Evolutionary conservation across 2,113 vertebrate genomes (phyloP), one percentile per base, ranked within the genome.

Genomic region (Corydoras maculifer): DNA sequence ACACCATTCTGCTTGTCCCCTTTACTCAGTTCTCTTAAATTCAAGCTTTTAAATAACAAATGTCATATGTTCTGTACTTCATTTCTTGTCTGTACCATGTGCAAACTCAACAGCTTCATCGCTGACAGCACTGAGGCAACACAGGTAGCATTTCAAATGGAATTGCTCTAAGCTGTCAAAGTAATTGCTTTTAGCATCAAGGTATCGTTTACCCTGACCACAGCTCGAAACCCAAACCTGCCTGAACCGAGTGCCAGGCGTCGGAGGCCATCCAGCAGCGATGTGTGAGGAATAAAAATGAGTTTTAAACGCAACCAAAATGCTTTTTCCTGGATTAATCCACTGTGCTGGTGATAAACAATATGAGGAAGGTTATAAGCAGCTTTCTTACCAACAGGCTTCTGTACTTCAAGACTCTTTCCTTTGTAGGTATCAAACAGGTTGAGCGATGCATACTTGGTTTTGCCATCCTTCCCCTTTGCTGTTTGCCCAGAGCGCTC

Each of bases 381-480:
- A 43, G 35, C 35, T 43, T 80, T 86, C 90, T 92, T 80, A 96
- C 94, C 93, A 90, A 94, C 84, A 84, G 93, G 94, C 91, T 95
- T 96, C 92, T 95, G 94, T 91, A 92, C 87, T 92, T 96, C 93
- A 91, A 96, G 91, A 91, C 93, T 94, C 88, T 96, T 95, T 91
- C 94, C 93, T 93, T 95, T 96, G 90, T 96, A 96, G 49, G 94
- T 96, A 92, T 96, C 94, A 95, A 95, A 96, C 92, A 96, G 90
- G 92, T 94, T 96, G 94, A 96, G 94, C 81, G 94, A 96, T 81
- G 94, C 92, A 91, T 96, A 96, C 93, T 96, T 96, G 88, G 88
- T 86, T 93, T 96, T 96, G 92, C 94, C 94, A 92, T 96, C 94
- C 94, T 96, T 96, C 91, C 93, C 94, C 93, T 96, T 96, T 94